A percentile compares a stretch with the other conserved stretches of the same genome.
These are phyloP conservation scores for Sitta carolinensis DNA, from an alignment of 2,797 vertebrate species.

Conservation along the genomic window DNA sequence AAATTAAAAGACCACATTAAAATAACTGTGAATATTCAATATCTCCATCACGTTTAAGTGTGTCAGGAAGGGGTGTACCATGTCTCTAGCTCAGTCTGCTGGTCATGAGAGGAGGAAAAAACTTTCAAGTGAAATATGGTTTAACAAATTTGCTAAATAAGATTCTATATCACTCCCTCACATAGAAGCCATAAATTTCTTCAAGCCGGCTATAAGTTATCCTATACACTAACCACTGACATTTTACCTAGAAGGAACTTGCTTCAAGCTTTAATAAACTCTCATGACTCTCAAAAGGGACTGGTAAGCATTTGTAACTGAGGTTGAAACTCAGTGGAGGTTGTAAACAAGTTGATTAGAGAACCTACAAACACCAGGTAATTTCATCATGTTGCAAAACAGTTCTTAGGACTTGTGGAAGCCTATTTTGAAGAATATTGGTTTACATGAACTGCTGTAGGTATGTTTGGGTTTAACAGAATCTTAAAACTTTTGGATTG, in stretches of 20 bases:
- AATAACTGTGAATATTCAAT: background rate
- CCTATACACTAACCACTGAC: slow-evolving; percentile 5
- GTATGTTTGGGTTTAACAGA: background rate
- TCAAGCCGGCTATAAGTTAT: slow-evolving; percentile 28
- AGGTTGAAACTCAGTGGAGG: background rate
- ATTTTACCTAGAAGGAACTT: slow-evolving; percentile 5
- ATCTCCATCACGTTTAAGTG: background rate
- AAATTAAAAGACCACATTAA: slow-evolving; percentile 34
- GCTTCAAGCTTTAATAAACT: slow-evolving; percentile 17
- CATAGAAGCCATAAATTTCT: slow-evolving; percentile 27
- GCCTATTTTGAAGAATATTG: background rate
- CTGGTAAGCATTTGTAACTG: background rate
- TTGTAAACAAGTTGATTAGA: background rate
- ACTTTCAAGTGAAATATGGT: slow-evolving; percentile 26
- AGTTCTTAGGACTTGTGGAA: background rate
- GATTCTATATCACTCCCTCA: background rate
- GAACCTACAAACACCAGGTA: background rate
- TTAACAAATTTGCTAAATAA: slow-evolving; percentile 51
- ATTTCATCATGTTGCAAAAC: background rate
- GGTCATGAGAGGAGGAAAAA: background rate
- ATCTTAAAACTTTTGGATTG: background rate
- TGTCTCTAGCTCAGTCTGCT: slow-evolving; percentile 17
- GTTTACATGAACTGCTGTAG: background rate
- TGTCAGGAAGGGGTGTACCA: background rate
- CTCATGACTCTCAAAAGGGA: background rate